Conservation (phyloP, 1,140 invertebrate genomes). For the Trichonephila clavata region DNA sequence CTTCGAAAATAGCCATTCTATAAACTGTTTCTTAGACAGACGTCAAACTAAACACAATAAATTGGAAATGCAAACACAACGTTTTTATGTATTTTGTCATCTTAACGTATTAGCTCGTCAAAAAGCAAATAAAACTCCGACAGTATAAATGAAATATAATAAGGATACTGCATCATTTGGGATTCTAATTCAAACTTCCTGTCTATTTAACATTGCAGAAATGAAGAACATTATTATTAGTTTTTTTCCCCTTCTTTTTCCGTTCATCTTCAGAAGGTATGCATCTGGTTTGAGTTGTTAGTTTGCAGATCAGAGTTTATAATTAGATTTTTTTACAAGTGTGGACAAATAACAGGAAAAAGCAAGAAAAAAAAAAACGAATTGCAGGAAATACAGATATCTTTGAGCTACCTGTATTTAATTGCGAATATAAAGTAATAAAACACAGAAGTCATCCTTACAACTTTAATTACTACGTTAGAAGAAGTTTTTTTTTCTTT, state of each 20-base stretch:
- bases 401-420: not conserved
- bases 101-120: not conserved
- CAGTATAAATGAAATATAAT: conserved; percentile 18
- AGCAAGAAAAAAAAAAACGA: not conserved
- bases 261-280: not conserved
- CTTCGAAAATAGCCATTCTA: too few relatives aligned
- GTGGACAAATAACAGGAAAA: not conserved
- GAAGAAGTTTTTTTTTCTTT: too few relatives aligned
- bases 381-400: not conserved
- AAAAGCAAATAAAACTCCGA: not conserved
- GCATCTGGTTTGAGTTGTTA: not conserved
- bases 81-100: not conserved
- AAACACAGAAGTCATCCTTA: not conserved
- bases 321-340: not conserved
- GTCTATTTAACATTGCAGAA: not conserved
- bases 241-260: not conserved
- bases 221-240: not conserved
- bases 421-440: not conserved
- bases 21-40: too few relatives aligned
- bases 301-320: not conserved
- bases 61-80: not conserved
- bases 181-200: conserved; percentile 29
- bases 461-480: too few relatives aligned
- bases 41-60: not conserved
- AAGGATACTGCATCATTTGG: not conserved